These are phyloP conservation scores for Leptobrachium ailaonicum DNA, from an alignment of 2,113 vertebrate species.

Conservation along the genomic window DNA sequence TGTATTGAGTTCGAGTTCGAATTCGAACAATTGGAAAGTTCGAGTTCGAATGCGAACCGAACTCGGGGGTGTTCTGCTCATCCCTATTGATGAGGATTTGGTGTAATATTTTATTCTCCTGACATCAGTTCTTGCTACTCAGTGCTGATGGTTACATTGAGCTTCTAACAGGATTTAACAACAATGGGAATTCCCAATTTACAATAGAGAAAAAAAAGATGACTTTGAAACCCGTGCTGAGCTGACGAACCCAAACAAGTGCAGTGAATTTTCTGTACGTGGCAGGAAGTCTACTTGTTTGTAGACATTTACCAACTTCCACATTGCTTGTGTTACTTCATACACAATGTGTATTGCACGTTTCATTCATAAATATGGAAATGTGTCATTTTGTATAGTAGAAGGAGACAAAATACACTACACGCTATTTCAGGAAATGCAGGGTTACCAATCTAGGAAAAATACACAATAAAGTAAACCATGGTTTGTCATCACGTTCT, in stretches of 20 bases:
- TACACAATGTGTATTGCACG: no score
- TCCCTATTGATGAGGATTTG: no score
- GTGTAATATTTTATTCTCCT: no score
- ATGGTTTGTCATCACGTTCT: no score
- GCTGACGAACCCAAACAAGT: background rate
- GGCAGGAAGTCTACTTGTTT: slow-evolving; percentile 15
- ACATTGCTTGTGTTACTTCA: background rate
- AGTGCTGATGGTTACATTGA: no score
- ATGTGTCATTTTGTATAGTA: background rate
- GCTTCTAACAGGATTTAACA: background rate
- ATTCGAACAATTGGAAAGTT: no score
- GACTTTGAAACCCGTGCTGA: background rate
- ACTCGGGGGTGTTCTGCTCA: no score
- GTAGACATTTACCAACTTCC: background rate
- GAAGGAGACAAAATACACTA: background rate
- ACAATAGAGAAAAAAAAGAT: no score
- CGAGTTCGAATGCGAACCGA: no score
- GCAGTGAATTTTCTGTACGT: background rate
- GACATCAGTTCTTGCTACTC: no score
- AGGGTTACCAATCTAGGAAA: background rate
- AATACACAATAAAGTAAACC: background rate
- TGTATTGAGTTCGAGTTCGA: no score
- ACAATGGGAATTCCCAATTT: slow-evolving; percentile 9
- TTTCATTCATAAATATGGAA: background rate
- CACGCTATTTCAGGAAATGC: background rate